Conservation (phyloP, 2,797 vertebrate species). For the Myoxocephalus aenaeus region DNA sequence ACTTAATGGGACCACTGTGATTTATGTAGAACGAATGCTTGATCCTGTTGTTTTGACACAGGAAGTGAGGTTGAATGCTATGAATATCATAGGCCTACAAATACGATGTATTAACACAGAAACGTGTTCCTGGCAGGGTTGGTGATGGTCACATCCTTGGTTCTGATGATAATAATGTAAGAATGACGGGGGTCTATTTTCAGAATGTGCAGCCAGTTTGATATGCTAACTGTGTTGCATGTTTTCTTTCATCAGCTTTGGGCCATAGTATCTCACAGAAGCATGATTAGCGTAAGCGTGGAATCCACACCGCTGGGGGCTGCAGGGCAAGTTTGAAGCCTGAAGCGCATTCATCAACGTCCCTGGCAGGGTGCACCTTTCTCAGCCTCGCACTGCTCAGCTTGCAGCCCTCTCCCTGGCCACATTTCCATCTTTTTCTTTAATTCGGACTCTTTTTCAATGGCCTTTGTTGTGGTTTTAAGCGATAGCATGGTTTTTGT, state of each 20-base stretch:
- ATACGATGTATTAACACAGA: slow-evolving; percentile 2
- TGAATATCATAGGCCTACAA: slow-evolving; percentile 11
- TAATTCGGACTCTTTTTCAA: slow-evolving; percentile 46
- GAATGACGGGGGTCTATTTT: slow-evolving; percentile 44
- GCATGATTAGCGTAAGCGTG: slow-evolving; percentile 83
- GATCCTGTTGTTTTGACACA: slow-evolving; percentile 52
- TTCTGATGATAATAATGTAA: slow-evolving; percentile 45
- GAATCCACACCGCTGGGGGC: slow-evolving; percentile 81
- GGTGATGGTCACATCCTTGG: background rate
- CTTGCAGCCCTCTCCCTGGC: slow-evolving; percentile 69
- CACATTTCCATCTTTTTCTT: slow-evolving; percentile 66
- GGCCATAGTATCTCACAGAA: slow-evolving; percentile 80
- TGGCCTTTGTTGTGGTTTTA: slow-evolving; percentile 63
- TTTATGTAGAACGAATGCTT: slow-evolving; percentile 47
- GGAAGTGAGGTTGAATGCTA: slow-evolving; percentile 39
- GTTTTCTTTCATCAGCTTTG: slow-evolving; percentile 85
- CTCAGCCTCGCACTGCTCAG: slow-evolving; percentile 75
- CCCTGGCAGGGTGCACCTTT: slow-evolving; percentile 87
- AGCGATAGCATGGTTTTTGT: slow-evolving; percentile 33
- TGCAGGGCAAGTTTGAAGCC: slow-evolving; percentile 85
- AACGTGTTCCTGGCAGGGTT: background rate
- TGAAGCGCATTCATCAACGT: slow-evolving; percentile 86
- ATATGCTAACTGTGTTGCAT: slow-evolving; percentile 50
- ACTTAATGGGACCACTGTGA: slow-evolving; percentile 44
- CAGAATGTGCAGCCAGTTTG: slow-evolving; percentile 69